Percentiles rank a stretch among this genome's conserved stretches.
phyloP scores from a whole-genome alignment of 2,888 invertebrate species.

The Portevinia maculata region DNA sequence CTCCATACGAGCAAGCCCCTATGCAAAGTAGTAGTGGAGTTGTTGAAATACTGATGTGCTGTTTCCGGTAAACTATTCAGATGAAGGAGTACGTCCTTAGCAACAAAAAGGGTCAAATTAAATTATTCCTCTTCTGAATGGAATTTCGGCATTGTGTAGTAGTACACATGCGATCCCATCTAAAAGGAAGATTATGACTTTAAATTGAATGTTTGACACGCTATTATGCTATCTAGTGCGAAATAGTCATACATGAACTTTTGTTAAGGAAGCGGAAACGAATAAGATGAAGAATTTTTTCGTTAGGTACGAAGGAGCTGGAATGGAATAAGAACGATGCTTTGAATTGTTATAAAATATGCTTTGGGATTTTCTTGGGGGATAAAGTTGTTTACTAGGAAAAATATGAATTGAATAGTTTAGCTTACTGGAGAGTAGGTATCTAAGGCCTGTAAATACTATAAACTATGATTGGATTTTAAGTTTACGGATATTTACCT shows the following conservation, averaged over 20 bases:
- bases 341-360: conserved; percentile 41
- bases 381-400: conserved; percentile 42
- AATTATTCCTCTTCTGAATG: conserved; percentile 45
- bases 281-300: not conserved
- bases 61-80: not conserved
- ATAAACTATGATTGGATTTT: conserved; percentile 31
- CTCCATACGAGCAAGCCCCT: conserved; percentile 20
- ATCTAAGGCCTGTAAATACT: not conserved
- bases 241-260: conserved; percentile 18
- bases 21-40: conserved; percentile 24
- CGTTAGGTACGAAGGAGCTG: no score
- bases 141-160: conserved; percentile 30
- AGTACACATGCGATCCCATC: conserved; percentile 6
- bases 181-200: conserved; percentile 38
- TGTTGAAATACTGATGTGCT: not conserved
- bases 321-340: conserved; percentile 7
- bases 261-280: conserved; percentile 1
- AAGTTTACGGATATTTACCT: conserved; percentile 26
- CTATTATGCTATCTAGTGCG: conserved; percentile 28
- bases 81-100: not conserved
- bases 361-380: conserved; percentile 24
- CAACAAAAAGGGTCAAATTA: conserved; percentile 54
- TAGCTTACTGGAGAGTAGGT: no score
- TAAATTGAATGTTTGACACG: conserved; percentile 62
- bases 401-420: conserved; percentile 65